Evolutionary conservation across 2,797 vertebrate genomes (phyloP).

Genomic region (Lepilemur septentrionalis): DNA sequence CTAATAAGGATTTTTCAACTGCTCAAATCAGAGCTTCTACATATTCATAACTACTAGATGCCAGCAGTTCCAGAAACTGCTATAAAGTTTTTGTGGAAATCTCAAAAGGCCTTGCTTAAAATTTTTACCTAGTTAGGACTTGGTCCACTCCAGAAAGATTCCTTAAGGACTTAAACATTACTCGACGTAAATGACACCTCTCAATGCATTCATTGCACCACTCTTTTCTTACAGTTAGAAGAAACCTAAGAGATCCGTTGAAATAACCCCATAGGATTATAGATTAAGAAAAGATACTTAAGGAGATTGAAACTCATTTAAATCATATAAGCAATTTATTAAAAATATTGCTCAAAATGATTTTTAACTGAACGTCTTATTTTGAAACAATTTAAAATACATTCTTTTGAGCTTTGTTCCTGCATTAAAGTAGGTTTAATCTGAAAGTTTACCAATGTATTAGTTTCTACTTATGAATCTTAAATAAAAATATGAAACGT

Average conservation of each 20-base stretch:
- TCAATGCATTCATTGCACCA: background rate
- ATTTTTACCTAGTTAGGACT: background rate
- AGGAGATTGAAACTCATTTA: background rate
- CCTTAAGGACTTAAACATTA: background rate
- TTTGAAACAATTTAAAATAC: background rate
- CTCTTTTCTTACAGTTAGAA: background rate
- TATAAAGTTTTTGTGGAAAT: background rate
- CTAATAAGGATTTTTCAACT: background rate
- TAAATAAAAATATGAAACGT: background rate
- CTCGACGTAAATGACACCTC: background rate
- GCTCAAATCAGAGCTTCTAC: background rate
- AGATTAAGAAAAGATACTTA: background rate
- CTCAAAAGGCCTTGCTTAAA: background rate
- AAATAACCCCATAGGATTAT: background rate
- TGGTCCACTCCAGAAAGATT: background rate
- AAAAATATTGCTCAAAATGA: conserved; percentile 5
- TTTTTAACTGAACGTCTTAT: background rate
- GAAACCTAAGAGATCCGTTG: background rate
- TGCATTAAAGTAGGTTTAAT: background rate
- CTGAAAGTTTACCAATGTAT: background rate
- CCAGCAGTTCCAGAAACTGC: background rate
- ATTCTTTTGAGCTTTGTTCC: background rate
- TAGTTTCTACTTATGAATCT: background rate
- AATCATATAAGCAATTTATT: background rate
- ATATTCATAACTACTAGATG: background rate